These are phyloP conservation scores for Coranthus polyacanthus DNA, from an alignment of 2,797 vertebrate species.

Conservation along the genomic window DNA sequence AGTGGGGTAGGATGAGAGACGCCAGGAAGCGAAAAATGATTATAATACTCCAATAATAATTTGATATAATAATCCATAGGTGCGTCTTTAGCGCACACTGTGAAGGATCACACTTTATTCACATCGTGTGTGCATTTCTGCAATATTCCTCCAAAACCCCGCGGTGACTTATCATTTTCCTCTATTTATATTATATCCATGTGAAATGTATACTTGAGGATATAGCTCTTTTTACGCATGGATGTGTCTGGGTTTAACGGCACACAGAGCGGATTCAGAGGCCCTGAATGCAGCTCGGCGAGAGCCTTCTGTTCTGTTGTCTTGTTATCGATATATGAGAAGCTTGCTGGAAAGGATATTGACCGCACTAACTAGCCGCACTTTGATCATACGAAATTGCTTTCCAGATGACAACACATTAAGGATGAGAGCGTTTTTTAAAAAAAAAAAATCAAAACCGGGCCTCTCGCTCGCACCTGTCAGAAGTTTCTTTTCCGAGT, in stretches of 20 bases:
- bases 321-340: conserved; percentile 77
- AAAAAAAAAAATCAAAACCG: conserved; percentile 54
- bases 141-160: conserved; percentile 1
- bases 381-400: conserved; percentile 79
- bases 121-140: too few species aligned
- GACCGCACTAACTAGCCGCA: conserved; percentile 80
- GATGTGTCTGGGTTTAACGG: conserved; percentile 24
- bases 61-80: neutral
- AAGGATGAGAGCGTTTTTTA: conserved; percentile 72
- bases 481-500: conserved; percentile 63
- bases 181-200: conserved; percentile 11
- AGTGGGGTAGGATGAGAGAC: conserved; percentile 9
- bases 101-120: neutral
- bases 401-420: conserved; percentile 80
- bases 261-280: conserved; percentile 35
- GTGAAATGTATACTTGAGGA: conserved; percentile 15
- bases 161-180: conserved; percentile 2
- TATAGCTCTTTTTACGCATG: conserved; percentile 29
- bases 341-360: conserved; percentile 76
- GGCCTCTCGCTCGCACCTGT: conserved; percentile 52
- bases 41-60: conserved; percentile 1
- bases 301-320: conserved; percentile 54
- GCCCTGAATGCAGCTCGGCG: conserved; percentile 64
- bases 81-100: conserved; percentile 21
- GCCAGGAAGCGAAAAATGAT: neutral